Percentiles rank a stretch among this genome's conserved stretches.
Evolutionary conservation across 1,140 invertebrate species (phyloP).

Genomic region (Lasioglossum albipes): DNA sequence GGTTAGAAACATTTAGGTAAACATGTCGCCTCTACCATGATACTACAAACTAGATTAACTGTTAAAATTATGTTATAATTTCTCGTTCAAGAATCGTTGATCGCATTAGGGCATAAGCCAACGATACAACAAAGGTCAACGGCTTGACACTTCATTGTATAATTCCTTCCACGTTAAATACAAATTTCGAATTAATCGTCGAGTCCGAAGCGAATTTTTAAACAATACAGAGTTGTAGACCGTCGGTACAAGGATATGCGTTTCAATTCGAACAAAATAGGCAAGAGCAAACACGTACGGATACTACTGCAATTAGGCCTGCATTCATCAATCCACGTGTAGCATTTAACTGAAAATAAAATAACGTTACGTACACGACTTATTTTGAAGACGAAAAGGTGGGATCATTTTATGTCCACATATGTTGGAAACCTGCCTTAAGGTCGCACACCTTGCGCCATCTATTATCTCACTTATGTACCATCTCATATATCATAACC

Average conservation of each 20-base stretch:
- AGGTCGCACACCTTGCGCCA: too few relatives aligned
- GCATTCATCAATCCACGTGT: too few relatives aligned
- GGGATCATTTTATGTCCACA: too few relatives aligned
- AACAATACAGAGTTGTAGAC: constrained; percentile 14
- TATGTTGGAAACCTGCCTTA: too few relatives aligned
- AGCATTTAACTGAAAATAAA: too few relatives aligned
- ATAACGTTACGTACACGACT: too few relatives aligned
- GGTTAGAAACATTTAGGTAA: constrained; percentile 7
- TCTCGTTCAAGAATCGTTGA: not conserved
- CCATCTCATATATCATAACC: too few relatives aligned
- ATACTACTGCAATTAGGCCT: too few relatives aligned
- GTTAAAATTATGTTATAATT: constrained; percentile 21
- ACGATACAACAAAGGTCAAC: not conserved
- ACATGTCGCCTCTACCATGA: constrained; percentile 7
- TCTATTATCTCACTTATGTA: too few relatives aligned
- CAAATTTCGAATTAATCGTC: constrained; percentile 19
- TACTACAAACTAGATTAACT: constrained; percentile 1
- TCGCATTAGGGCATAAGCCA: not conserved
- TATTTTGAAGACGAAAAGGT: too few relatives aligned
- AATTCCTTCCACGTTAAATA: not conserved
- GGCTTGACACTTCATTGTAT: not conserved
- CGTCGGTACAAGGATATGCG: not conserved
- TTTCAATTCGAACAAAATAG: too few relatives aligned
- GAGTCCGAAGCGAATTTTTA: constrained; percentile 18
- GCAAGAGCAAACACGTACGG: too few relatives aligned